Percentiles rank a stretch among this genome's conserved stretches.
Evolutionary conservation across 2,888 invertebrate species (phyloP).

Genomic region (Drosophila gaucha): DNA sequence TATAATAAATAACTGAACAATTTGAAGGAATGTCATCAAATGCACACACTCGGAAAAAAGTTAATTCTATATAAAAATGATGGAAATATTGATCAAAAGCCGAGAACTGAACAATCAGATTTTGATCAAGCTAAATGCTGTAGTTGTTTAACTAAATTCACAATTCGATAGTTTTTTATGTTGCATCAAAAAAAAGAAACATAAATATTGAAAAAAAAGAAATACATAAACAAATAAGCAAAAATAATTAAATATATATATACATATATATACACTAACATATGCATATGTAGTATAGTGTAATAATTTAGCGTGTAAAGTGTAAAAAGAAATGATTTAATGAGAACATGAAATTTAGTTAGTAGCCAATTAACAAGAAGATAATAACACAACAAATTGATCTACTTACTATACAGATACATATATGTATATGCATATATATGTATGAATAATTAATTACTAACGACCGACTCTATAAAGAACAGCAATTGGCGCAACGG

Average conservation of each 20-base stretch:
- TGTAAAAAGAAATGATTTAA: slow-evolving; percentile 73
- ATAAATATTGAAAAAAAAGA: slow-evolving; percentile 37
- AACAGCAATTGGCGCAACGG: slow-evolving; percentile 8
- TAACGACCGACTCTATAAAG: slow-evolving; percentile 21
- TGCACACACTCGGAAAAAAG: slow-evolving; percentile 36
- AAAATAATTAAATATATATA: slow-evolving; percentile 20
- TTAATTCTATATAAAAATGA: slow-evolving; percentile 2
- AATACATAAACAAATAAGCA: slow-evolving; percentile 21
- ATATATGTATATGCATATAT: slow-evolving; percentile 25
- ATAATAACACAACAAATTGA: slow-evolving; percentile 60
- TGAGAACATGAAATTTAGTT: slow-evolving; percentile 76
- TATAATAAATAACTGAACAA: slow-evolving; percentile 1
- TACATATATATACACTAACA: slow-evolving; percentile 30
- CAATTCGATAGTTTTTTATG: slow-evolving; percentile 26
- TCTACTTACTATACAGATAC: slow-evolving; percentile 48
- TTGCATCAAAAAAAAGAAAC: slow-evolving; percentile 45
- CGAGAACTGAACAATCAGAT: slow-evolving; percentile 41
- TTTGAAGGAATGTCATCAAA: slow-evolving; percentile 44
- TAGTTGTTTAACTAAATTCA: slow-evolving; percentile 34
- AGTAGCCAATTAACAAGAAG: slow-evolving; percentile 79
- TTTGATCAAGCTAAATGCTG: slow-evolving; percentile 47
- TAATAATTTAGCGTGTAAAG: slow-evolving; percentile 71
- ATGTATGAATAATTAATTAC: slow-evolving; percentile 30
- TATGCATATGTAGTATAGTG: slow-evolving; percentile 55
- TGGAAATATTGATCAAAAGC: slow-evolving; percentile 33